phyloP scores from a whole-genome alignment of 2,888 invertebrate species.

The Oscheius sp. region DNA sequence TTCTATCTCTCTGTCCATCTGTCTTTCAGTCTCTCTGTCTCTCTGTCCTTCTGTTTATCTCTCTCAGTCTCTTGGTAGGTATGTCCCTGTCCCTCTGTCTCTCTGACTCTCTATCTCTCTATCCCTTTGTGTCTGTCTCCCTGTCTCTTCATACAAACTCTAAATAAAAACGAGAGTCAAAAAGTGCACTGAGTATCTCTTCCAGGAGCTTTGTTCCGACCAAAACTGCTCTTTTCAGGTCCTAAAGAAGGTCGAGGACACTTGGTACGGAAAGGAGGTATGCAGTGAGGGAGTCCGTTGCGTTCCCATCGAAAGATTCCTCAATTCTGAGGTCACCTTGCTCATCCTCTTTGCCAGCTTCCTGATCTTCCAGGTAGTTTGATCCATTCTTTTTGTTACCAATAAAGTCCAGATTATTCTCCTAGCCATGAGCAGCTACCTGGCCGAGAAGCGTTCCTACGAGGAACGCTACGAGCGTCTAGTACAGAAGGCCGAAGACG shows the following conservation, averaged over 20 bases:
- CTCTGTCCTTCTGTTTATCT: too few relatives aligned
- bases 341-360: constrained; percentile 31
- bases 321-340: constrained; percentile 30
- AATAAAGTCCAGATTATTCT: constrained; percentile 18
- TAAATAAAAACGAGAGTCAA: too few relatives aligned
- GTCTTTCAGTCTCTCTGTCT: too few relatives aligned
- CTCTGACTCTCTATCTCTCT: too few relatives aligned
- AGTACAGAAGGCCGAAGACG: constrained; percentile 34
- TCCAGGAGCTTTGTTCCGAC: too few relatives aligned
- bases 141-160: too few relatives aligned
- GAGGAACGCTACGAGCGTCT: constrained; percentile 30
- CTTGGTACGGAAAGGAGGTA: constrained; percentile 18
- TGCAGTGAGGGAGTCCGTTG: constrained; percentile 26
- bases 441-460: constrained; percentile 37
- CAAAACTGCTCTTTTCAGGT: constrained; percentile 14
- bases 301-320: constrained; percentile 32
- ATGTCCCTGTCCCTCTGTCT: too few relatives aligned
- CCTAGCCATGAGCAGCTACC: constrained; percentile 22
- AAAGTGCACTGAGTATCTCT: too few relatives aligned
- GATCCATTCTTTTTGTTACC: background rate
- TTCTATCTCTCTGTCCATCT: too few relatives aligned
- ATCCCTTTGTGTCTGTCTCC: too few relatives aligned
- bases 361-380: constrained; percentile 28
- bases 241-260: constrained; percentile 33
- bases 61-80: too few relatives aligned